Base-by-base conservation (phyloP, 2,888 invertebrate species). In the Chrysolina americana region DNA sequence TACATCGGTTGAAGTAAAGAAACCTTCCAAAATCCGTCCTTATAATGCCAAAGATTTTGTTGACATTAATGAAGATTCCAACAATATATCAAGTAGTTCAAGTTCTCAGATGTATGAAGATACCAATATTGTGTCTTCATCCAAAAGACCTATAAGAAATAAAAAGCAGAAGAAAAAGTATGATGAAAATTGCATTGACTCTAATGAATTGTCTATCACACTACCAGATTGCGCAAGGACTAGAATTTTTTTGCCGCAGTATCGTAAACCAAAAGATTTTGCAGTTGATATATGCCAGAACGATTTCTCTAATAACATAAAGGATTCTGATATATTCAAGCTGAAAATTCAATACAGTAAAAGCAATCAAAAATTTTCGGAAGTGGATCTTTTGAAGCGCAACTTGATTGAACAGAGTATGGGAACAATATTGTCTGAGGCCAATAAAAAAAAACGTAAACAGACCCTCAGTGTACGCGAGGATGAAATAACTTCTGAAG, bases 391-490 rank as follows among this genome's bases (percentile, higher is more conserved):
- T n/a, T 53, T 78, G 23, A 78, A 76, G 56, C 62, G 70, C 10
- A 28, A 41, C 9, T 21, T 76, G 5, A 47, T 74, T n/a, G 28
- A 41, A 10, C 68, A 74, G 36, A 44, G 44, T 13, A 15, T 68
- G 53, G 68, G 41, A 36, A 68, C 13, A n/a, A 9, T 36, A n/a
- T n/a, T 53, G 15, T n/a, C 41, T 19, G 69, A 69, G 15, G 53
- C 13, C 2, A 19, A 4, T 19, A 74, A 47, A 70, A 78, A 64
- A 53, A 83, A 78, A 71, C 73, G 81, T 19, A 83, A 81, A 73
- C 81, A 81, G 63, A 73, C 68, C 0, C 75, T 80, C 5, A 71
- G 68, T 41, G 62, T 77, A 1, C 78, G 79, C 2, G 44, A 73
- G 15, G 79, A 81, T 21, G 65, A 70, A 17, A 53, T 10, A 21